Evolutionary conservation across 2,113 vertebrate genomes (phyloP).

Genomic region (Istiophorus platypterus): DNA sequence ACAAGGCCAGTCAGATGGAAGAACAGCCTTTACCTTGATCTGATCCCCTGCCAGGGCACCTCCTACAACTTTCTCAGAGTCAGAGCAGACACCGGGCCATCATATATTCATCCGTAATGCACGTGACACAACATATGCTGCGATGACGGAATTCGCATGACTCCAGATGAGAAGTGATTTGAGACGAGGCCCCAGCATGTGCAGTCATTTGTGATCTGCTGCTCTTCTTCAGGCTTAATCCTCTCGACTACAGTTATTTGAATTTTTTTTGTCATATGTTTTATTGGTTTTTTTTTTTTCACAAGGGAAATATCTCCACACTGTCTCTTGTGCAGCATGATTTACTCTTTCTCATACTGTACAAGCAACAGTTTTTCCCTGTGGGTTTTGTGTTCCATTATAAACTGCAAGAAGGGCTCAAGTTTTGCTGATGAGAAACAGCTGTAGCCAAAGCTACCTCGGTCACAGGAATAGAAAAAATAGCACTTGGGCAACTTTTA

Average conservation of each 20-base stretch:
- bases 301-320: constrained; percentile 38
- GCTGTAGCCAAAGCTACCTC: constrained; percentile 54
- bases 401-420: constrained; percentile 54
- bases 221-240: constrained; percentile 29
- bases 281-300: constrained; percentile 47
- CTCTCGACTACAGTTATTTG: constrained; percentile 35
- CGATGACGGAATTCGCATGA: constrained; percentile 21
- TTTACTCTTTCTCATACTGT: constrained; percentile 55
- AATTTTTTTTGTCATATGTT: constrained; percentile 12
- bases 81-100: constrained; percentile 28
- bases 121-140: constrained; percentile 23
- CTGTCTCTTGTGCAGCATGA: constrained; percentile 51
- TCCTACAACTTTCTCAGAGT: constrained; percentile 40
- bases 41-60: constrained; percentile 67
- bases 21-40: constrained; percentile 44
- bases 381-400: constrained; percentile 53
- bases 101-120: constrained; percentile 27
- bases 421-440: constrained; percentile 75
- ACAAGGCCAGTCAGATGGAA: constrained; percentile 43
- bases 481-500: constrained; percentile 51
- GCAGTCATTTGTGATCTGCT: constrained; percentile 41
- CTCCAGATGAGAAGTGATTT: constrained; percentile 51
- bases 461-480: constrained; percentile 55
- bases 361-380: constrained; percentile 53
- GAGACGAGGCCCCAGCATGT: constrained; percentile 18